These are phyloP conservation scores for Laticauda laticaudata DNA, from an alignment of 2,113 vertebrate species.

Conservation along the genomic window DNA sequence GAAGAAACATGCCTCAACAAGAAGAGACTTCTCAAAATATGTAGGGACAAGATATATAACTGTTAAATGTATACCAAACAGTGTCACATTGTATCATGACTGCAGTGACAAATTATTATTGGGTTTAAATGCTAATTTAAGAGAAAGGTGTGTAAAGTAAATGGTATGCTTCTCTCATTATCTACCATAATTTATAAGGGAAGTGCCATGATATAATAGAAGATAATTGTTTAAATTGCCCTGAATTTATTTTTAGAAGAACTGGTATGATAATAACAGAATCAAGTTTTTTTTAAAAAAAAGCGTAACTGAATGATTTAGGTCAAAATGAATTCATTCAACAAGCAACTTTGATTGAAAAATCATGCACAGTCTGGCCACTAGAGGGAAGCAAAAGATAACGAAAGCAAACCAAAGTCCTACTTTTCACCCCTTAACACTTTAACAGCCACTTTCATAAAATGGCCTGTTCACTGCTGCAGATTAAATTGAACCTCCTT, in stretches of 20 bases:
- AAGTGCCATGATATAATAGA: background rate
- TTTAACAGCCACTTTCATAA: background rate
- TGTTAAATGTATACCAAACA: background rate
- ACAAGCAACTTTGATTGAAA: background rate
- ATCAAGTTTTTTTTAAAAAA: background rate
- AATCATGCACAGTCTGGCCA: background rate
- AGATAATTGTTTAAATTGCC: background rate
- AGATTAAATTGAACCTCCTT: conserved; percentile 50
- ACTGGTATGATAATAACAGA: background rate
- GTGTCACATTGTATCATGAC: background rate
- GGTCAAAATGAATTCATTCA: background rate
- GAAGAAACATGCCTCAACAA: background rate
- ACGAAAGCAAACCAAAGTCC: background rate
- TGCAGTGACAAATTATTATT: background rate
- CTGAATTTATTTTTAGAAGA: background rate
- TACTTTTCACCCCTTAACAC: background rate
- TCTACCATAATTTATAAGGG: background rate
- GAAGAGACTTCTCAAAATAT: background rate
- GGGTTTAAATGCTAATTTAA: background rate
- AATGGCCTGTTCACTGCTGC: conserved; percentile 7
- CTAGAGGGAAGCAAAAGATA: conserved; percentile 54
- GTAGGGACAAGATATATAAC: background rate
- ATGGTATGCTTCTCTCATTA: background rate
- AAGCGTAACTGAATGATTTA: background rate
- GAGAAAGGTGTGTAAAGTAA: background rate